These are phyloP conservation scores for Leptinotarsa lineolata DNA, from an alignment of 1,140 invertebrate genomes.

Conservation along the genomic window DNA sequence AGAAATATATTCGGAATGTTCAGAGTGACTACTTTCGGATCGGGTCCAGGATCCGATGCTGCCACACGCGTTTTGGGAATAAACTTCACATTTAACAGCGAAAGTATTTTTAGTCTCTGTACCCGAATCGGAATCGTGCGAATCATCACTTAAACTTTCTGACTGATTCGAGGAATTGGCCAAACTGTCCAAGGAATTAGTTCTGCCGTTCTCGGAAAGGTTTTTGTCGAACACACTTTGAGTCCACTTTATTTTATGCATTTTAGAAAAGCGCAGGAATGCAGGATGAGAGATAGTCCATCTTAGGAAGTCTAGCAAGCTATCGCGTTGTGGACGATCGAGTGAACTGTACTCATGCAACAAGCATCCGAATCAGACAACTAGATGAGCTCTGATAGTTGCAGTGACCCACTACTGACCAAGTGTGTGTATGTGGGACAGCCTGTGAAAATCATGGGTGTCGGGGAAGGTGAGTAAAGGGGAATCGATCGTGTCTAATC, in stretches of 20 bases:
- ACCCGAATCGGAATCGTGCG: constrained; percentile 63
- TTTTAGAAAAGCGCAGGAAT: constrained; percentile 22
- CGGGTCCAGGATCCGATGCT: constrained; percentile 51
- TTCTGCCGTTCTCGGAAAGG: constrained; percentile 34
- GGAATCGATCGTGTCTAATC: background rate
- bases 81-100: constrained; percentile 51
- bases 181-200: constrained; percentile 66
- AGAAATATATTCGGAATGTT: constrained; percentile 47
- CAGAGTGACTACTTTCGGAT: constrained; percentile 39
- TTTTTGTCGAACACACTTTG: constrained; percentile 25
- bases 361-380: constrained; percentile 30
- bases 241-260: constrained; percentile 36
- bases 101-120: constrained; percentile 54
- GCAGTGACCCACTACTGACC: constrained; percentile 50
- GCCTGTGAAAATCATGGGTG: background rate
- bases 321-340: constrained; percentile 28
- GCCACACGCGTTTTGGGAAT: constrained; percentile 44
- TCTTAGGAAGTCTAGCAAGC: background rate
- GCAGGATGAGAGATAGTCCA: background rate
- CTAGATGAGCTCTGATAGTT: constrained; percentile 55
- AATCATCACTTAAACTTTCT: constrained; percentile 60
- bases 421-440: constrained; percentile 27
- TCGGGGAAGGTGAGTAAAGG: background rate
- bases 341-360: constrained; percentile 25
- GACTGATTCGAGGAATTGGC: constrained; percentile 65